Conservation (phyloP, 2,888 invertebrate species). For the Drosophila picticornis region DNA sequence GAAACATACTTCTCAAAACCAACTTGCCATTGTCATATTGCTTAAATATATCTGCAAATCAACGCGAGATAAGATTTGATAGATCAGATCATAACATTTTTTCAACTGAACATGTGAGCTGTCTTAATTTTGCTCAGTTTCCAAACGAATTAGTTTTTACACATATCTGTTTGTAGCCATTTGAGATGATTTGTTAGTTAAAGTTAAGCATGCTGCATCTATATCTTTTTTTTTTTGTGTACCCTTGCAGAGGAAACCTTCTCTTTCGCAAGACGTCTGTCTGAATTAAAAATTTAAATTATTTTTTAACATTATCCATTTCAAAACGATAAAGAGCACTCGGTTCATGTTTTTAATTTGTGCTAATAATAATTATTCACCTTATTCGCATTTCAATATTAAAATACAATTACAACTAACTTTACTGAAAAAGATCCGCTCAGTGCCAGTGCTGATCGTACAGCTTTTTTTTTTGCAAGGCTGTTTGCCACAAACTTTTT, state of each 20-base stretch:
- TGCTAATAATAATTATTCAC: neutral
- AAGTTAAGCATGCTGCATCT: constrained; percentile 68
- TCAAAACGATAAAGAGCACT: neutral
- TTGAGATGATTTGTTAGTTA: constrained; percentile 53
- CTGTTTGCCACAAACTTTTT: neutral
- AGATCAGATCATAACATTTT: constrained; percentile 8
- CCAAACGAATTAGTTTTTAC: constrained; percentile 15
- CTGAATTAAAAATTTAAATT: neutral
- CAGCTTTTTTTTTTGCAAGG: neutral
- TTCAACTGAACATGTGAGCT: constrained; percentile 51
- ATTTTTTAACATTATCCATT: neutral
- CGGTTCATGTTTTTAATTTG: neutral
- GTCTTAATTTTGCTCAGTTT: constrained; percentile 70
- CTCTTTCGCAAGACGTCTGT: neutral
- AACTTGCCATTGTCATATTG: constrained; percentile 8
- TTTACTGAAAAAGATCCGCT: neutral
- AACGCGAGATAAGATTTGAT: constrained; percentile 10
- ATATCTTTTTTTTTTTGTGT: constrained; percentile 27
- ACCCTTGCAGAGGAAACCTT: constrained; percentile 7
- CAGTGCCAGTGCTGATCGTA: neutral
- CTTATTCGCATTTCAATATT: neutral
- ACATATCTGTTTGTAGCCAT: constrained; percentile 25
- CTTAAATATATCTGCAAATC: neutral
- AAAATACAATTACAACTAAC: neutral
- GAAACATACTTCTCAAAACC: constrained; percentile 11